Conservation (phyloP, 1,140 invertebrate species). For the Lordiphosa collinella region DNA sequence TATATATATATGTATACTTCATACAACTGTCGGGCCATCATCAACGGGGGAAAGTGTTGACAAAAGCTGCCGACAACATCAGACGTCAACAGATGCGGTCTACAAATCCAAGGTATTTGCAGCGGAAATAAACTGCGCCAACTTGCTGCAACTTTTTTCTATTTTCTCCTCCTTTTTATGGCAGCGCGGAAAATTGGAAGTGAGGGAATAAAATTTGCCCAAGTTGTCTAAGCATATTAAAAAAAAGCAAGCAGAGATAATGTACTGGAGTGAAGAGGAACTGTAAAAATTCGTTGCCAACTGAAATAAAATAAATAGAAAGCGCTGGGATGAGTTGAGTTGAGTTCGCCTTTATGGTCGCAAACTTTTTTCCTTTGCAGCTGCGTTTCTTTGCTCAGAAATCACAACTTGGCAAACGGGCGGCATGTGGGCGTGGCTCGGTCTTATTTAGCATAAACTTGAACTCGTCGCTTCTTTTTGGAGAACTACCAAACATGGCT, state of each 20-base stretch:
- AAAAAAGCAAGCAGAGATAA: constrained; percentile 26
- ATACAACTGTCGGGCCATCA: not conserved
- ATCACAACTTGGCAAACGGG: constrained; percentile 23
- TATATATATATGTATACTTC: constrained; percentile 10
- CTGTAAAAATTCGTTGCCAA: constrained; percentile 66
- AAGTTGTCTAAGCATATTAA: constrained; percentile 76
- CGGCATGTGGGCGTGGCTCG: constrained; percentile 32
- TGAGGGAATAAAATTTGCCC: constrained; percentile 45
- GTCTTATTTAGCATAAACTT: constrained; percentile 73
- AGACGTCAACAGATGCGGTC: constrained; percentile 71
- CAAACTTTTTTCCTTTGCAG: constrained; percentile 42
- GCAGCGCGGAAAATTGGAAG: constrained; percentile 70
- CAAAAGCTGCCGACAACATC: constrained; percentile 72
- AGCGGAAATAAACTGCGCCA: constrained; percentile 71
- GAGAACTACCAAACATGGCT: constrained; percentile 41
- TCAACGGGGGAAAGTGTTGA: constrained; percentile 58
- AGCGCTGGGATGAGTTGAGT: constrained; percentile 45
- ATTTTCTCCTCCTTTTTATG: constrained; percentile 39
- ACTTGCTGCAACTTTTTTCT: constrained; percentile 48
- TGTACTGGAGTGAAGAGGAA: constrained; percentile 37
- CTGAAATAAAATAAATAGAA: constrained; percentile 69
- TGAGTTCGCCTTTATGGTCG: constrained; percentile 57
- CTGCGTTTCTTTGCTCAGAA: constrained; percentile 28
- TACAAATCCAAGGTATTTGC: constrained; percentile 74
- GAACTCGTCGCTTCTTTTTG: constrained; percentile 31